Evolutionary conservation across 1,140 invertebrate genomes (phyloP).

Genomic region (Saccostrea glomerata): DNA sequence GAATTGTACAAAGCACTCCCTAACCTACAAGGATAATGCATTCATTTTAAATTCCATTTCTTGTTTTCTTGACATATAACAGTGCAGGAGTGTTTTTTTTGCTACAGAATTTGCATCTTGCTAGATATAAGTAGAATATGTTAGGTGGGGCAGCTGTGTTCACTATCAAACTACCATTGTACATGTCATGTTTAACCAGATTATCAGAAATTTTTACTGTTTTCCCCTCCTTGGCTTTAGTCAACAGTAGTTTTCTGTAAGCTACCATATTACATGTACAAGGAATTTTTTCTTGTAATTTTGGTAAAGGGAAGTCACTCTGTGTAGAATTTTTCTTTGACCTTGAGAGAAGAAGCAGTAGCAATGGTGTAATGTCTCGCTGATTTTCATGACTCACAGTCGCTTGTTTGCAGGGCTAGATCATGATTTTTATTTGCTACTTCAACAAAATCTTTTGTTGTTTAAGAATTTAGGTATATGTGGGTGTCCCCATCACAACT

Average conservation of each 20-base stretch:
- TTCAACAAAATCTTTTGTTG: conserved; percentile 25
- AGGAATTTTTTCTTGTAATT: too few species aligned
- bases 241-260: too few species aligned
- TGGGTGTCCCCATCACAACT: not conserved
- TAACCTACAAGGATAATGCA: not conserved
- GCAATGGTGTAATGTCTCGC: not conserved
- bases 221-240: too few species aligned
- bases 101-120: not conserved
- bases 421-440: conserved; percentile 5
- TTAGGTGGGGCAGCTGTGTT: not conserved
- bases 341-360: not conserved
- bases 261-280: too few species aligned
- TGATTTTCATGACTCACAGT: not conserved
- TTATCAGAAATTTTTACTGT: not conserved
- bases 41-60: not conserved
- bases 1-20: not conserved
- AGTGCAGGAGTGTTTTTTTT: not conserved
- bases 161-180: not conserved
- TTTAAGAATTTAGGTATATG: conserved; percentile 7
- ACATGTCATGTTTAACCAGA: not conserved
- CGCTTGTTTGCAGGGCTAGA: not conserved
- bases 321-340: not conserved
- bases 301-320: too few species aligned
- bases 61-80: not conserved
- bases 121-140: not conserved